A percentile compares a stretch with the other conserved stretches of the same genome.
Conservation (phyloP, 2,113 vertebrate genomes). For the Potamarius usumacintae region DNA sequence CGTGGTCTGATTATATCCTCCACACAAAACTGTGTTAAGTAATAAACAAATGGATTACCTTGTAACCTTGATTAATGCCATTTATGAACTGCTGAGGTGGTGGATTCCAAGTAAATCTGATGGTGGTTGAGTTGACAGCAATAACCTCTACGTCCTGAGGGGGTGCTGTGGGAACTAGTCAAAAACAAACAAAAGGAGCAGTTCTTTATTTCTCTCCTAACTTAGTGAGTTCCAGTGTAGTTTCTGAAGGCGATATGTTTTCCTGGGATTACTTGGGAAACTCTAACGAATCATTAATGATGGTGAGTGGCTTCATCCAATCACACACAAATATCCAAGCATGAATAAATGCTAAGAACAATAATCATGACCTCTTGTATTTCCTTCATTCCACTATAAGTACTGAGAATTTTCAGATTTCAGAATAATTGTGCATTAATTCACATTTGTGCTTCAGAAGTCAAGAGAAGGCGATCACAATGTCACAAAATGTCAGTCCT, state of each 20-base stretch:
- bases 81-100: constrained; percentile 96
- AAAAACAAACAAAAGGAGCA: background rate
- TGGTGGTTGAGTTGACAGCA: constrained; percentile 88
- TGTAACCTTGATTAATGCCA: constrained; percentile 96
- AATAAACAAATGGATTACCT: constrained; percentile 71
- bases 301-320: background rate
- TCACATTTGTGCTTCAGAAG: background rate
- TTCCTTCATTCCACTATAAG: background rate
- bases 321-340: background rate
- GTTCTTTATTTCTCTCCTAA: background rate
- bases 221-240: background rate
- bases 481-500: background rate
- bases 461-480: constrained; percentile 3
- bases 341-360: background rate
- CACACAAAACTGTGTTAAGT: background rate
- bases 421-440: background rate
- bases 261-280: background rate
- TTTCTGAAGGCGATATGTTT: background rate
- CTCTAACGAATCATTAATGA: background rate
- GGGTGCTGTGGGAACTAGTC: constrained; percentile 89
- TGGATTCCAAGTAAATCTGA: constrained; percentile 89
- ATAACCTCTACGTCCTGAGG: constrained; percentile 85
- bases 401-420: background rate
- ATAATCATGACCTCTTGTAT: background rate
- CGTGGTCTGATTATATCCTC: background rate